A percentile compares a stretch with the other conserved stretches of the same genome.
phyloP scores from a whole-genome alignment of 2,797 vertebrate genomes.

The Enteromius trimaculatus region DNA sequence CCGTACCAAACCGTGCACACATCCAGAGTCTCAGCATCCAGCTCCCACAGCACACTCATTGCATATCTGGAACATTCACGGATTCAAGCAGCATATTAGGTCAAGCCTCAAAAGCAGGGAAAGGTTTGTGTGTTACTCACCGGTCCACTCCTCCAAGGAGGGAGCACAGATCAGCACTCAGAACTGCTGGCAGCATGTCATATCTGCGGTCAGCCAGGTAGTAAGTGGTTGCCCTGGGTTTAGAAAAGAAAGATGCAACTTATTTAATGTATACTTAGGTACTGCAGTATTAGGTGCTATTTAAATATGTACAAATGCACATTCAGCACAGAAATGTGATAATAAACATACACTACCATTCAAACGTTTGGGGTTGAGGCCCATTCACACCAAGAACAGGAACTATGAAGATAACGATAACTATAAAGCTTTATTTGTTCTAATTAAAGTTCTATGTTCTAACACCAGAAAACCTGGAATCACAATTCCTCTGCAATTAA shows the following conservation, averaged over 20 bases:
- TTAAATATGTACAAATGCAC: not conserved
- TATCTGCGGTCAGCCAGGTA: conserved; percentile 92
- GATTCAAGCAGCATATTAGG: not conserved
- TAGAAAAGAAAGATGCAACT: conserved; percentile 11
- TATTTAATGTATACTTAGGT: not conserved
- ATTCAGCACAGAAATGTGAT: not conserved
- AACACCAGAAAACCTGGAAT: not conserved
- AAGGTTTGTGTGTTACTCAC: conserved; percentile 69
- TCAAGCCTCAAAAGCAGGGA: not conserved
- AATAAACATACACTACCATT: not conserved
- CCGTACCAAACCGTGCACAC: conserved; percentile 81
- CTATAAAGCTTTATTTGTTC: not conserved
- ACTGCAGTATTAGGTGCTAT: not conserved
- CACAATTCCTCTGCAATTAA: no score
- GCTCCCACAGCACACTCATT: conserved; percentile 91
- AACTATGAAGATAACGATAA: not conserved
- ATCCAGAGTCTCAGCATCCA: conserved; percentile 80
- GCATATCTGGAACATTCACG: conserved; percentile 81
- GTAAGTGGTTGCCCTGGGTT: conserved; percentile 89
- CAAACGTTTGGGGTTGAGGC: not conserved
- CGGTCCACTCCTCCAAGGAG: conserved; percentile 90
- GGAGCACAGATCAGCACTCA: conserved; percentile 92
- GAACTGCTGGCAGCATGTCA: conserved; percentile 90
- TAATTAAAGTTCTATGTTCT: not conserved
- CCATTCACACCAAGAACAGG: not conserved